Base-by-base conservation (phyloP, 2,113 vertebrate species). In the Uria aalge region DNA sequence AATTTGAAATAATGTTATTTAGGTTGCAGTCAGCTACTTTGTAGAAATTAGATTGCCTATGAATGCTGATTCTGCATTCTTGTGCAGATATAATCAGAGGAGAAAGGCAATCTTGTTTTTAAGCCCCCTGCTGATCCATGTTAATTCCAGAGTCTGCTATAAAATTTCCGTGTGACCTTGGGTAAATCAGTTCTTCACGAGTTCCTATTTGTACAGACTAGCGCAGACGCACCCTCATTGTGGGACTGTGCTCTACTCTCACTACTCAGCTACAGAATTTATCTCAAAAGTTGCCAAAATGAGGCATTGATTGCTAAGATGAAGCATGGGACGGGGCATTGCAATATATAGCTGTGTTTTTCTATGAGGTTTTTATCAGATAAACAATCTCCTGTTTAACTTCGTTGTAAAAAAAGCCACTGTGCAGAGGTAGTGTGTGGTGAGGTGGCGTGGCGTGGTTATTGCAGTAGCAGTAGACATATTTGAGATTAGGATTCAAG, bases 61-160 rank as follows among this genome's bases (percentile, higher is more conserved):
- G 68, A 78, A 63, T 57, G 68, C 69, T 89, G 88, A 78, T 86
- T 91, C 90, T 84, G 64, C 67, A 93, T 86, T 92, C 76, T 57
- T 95, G 26, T 64, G 73, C 55, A 88, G 82, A 88, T 92, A 84
- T 40, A 95, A 91, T 90, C 68, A 88, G 83, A 95, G 29, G 20
- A 95, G 75, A 90, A 90, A 79, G 52, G 34, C 83, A 94, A 48
- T 71, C 60, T 94, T 94, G 82, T 93, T 94, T 94, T 96, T 74
- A 94, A 94, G 59, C 36, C 63, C 50, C 85, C 79, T 90, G 79
- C 72, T 88, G 92, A 86, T 84, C 52, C 72, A 68, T 59, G 40
- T 77, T 96, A 74, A 95, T 91, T 93, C 90, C 79, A 41, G 76
- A 40, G n/a, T n/a, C 73, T 94, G 73, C 83, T 77, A 53, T 80